Percentiles rank a stretch among this genome's conserved stretches.
phyloP scores from a whole-genome alignment of 2,888 invertebrate genomes.

The Gerris lacustris region DNA sequence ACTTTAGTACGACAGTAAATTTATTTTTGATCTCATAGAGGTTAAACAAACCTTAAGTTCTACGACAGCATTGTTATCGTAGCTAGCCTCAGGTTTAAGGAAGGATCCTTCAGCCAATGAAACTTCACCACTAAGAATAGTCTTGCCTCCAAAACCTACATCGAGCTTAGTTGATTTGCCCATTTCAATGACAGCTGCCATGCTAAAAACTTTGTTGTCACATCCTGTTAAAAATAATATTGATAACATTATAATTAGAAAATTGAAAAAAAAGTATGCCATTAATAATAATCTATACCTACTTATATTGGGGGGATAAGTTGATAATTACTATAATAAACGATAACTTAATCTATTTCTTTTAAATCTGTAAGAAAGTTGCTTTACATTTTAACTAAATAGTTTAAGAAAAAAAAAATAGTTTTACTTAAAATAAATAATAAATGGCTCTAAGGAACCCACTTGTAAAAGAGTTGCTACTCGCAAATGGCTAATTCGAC shows the following conservation, averaged over 20 bases:
- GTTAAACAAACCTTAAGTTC: slow-evolving; percentile 39
- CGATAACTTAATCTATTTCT: too few relatives aligned
- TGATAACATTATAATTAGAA: not conserved
- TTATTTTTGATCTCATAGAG: too few relatives aligned
- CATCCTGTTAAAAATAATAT: not conserved
- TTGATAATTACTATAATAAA: too few relatives aligned
- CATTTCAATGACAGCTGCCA: slow-evolving; percentile 21
- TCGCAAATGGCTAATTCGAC: too few relatives aligned
- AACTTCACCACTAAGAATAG: slow-evolving; percentile 46
- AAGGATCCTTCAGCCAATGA: slow-evolving; percentile 50
- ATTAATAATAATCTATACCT: too few relatives aligned
- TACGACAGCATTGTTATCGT: slow-evolving; percentile 49
- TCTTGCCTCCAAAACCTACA: slow-evolving; percentile 45
- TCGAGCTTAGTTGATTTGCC: slow-evolving; percentile 29
- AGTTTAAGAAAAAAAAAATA: too few relatives aligned
- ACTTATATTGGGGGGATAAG: too few relatives aligned
- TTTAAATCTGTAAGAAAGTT: too few relatives aligned
- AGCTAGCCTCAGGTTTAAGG: slow-evolving; percentile 50
- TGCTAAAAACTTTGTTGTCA: slow-evolving; percentile 2
- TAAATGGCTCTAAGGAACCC: not conserved
- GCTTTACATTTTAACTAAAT: too few relatives aligned
- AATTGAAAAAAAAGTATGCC: not conserved
- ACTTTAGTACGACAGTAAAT: too few relatives aligned
- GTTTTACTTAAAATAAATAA: not conserved
- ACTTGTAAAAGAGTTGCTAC: too few relatives aligned